Evolutionary conservation across 2,113 vertebrate species (phyloP).

Genomic region (Callaeas wilsoni): DNA sequence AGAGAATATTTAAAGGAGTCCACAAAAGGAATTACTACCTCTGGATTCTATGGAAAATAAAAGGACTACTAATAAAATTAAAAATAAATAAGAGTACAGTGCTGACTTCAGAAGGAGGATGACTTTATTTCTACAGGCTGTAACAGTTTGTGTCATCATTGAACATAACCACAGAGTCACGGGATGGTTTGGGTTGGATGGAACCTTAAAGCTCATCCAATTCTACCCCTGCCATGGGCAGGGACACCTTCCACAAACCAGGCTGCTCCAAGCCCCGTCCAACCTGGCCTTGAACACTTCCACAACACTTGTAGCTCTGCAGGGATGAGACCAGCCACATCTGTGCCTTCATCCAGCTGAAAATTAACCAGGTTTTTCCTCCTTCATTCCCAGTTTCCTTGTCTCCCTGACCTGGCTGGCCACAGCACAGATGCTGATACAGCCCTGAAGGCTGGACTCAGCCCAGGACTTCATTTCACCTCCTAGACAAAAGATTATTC

Average conservation of each 20-base stretch:
- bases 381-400: background rate
- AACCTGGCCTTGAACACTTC: background rate
- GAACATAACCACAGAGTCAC: background rate
- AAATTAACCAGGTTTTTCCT: background rate
- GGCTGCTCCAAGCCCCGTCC: background rate
- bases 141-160: background rate
- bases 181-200: background rate
- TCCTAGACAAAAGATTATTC: background rate
- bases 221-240: background rate
- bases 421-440: fast-evolving
- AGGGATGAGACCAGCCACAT: background rate
- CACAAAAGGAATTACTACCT: background rate
- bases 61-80: background rate
- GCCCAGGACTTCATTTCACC: background rate
- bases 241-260: background rate
- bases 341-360: background rate
- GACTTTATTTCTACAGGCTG: background rate
- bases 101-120: background rate
- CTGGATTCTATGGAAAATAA: background rate
- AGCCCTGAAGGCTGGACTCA: background rate
- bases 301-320: background rate
- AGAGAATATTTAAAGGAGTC: background rate
- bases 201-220: background rate
- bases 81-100: background rate
- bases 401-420: background rate